Evolutionary conservation across 2,113 vertebrate genomes (phyloP).

Genomic region (Leiothrix lutea): DNA sequence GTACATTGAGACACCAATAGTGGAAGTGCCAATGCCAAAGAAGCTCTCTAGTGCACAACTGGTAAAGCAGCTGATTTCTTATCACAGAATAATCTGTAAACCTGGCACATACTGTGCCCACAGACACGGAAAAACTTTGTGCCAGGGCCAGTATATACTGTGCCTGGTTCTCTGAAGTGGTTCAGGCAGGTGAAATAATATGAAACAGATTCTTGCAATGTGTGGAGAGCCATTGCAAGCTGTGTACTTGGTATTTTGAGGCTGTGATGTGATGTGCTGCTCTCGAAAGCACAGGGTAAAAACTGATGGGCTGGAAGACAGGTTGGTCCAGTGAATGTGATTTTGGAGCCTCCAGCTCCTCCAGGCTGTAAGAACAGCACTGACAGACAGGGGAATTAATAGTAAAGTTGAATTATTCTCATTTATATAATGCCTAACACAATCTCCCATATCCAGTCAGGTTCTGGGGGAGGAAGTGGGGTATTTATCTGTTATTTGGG

Average conservation of each 20-base stretch:
- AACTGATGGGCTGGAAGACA: background rate
- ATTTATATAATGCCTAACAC: background rate
- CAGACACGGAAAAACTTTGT: background rate
- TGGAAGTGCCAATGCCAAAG: conserved; percentile 91
- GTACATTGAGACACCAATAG: conserved; percentile 81
- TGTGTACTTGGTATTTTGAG: background rate
- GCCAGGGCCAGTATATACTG: background rate
- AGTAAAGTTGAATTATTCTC: background rate
- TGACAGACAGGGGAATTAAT: background rate
- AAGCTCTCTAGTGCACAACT: conserved; percentile 75
- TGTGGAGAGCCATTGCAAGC: background rate
- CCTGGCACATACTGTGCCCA: background rate
- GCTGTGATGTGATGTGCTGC: background rate
- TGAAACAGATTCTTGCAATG: background rate
- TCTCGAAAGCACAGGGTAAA: background rate
- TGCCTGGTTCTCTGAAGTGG: background rate
- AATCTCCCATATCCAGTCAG: background rate
- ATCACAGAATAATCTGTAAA: background rate
- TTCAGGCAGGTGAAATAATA: background rate
- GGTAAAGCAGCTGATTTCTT: conserved; percentile 73
- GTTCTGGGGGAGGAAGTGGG: background rate
- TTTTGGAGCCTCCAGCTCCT: background rate
- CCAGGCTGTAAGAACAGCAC: background rate
- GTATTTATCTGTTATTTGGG: background rate
- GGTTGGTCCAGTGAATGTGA: background rate